Conservation (phyloP, 2,113 vertebrate genomes). For the Platichthys flesus region DNA sequence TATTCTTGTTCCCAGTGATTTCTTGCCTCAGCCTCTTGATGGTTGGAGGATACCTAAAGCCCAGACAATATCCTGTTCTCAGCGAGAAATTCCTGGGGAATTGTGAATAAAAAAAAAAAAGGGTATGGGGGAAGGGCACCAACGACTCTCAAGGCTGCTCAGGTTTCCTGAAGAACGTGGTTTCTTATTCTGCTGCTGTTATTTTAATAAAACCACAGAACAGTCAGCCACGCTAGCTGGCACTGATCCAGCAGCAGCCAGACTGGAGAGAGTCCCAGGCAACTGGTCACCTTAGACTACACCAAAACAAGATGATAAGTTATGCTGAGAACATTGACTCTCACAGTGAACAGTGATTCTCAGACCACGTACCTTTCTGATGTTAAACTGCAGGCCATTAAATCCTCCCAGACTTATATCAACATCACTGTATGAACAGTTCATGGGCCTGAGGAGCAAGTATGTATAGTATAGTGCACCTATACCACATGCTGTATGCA, state of each 20-base stretch:
- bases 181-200: conserved; percentile 66
- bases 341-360: not conserved
- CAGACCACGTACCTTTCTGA: conserved; percentile 5
- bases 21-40: conserved; percentile 39
- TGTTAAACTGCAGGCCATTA: not conserved
- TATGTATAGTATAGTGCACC: too few relatives aligned
- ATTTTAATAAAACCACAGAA: conserved; percentile 70
- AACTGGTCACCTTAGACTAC: conserved; percentile 61
- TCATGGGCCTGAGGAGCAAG: not conserved
- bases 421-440: not conserved
- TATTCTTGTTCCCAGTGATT: conserved; percentile 30
- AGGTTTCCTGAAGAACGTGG: conserved; percentile 61
- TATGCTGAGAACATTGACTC: conserved; percentile 13
- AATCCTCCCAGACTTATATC: not conserved
- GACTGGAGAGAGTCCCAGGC: conserved; percentile 39
- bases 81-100: conserved; percentile 62
- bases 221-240: conserved; percentile 55
- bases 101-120: conserved; percentile 52
- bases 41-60: conserved; percentile 57
- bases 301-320: conserved; percentile 12
- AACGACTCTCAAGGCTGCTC: conserved; percentile 39
- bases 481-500: too few relatives aligned
- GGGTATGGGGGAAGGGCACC: conserved; percentile 34
- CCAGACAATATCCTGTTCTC: conserved; percentile 75
- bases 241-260: conserved; percentile 60